Evolutionary conservation across 53 echinoderm and acorn worm species (phyloP).

Genomic region (Mesocentrotus franciscanus): DNA sequence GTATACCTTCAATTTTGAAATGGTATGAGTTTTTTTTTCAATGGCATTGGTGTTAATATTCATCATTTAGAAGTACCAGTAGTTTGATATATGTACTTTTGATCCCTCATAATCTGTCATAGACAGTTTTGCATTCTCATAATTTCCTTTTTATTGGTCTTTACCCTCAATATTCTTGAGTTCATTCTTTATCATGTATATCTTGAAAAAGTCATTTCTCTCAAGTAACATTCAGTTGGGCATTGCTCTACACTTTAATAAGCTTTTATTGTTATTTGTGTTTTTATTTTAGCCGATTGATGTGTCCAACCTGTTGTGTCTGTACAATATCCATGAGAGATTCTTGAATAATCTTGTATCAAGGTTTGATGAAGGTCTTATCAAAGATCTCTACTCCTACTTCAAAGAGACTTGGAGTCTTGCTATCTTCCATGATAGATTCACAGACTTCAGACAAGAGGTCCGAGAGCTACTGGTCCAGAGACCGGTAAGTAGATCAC

Average conservation of each 20-base stretch:
- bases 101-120: not conserved
- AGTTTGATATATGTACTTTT: not conserved
- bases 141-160: not conserved
- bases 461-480: slow-evolving; percentile 89
- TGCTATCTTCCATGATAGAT: slow-evolving; percentile 96
- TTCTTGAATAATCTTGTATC: slow-evolving; percentile 98
- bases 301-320: slow-evolving; percentile 89
- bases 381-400: slow-evolving; percentile 86
- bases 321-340: slow-evolving; percentile 96
- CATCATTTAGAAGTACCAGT: not conserved
- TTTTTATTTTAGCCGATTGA: slow-evolving; percentile 75
- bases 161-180: not conserved
- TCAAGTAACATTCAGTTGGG: not conserved
- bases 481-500: slow-evolving; percentile 86
- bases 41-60: not conserved
- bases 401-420: slow-evolving; percentile 95
- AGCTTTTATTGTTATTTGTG: not conserved
- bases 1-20: not conserved
- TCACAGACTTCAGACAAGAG: slow-evolving; percentile 97
- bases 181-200: not conserved
- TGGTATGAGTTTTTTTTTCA: not conserved
- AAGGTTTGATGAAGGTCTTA: slow-evolving; percentile 89
- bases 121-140: not conserved
- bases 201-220: not conserved
- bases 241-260: not conserved